Evolutionary conservation across 1,140 invertebrate genomes (phyloP).

Genomic region (Acyrthosiphon pisum): DNA sequence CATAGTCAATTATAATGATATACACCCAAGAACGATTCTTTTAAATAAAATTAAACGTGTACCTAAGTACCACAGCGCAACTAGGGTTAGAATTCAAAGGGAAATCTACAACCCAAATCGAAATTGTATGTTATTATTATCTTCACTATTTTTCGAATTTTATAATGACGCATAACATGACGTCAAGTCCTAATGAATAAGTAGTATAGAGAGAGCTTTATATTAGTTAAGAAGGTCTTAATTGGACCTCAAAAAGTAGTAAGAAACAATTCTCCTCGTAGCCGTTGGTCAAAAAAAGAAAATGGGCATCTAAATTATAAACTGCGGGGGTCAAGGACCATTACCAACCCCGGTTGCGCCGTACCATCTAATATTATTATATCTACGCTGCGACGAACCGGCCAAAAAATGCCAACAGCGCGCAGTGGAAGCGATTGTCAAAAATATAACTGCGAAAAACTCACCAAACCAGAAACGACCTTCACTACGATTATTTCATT

Average conservation of each 20-base stretch:
- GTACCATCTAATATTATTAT: not conserved
- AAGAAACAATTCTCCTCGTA: not conserved
- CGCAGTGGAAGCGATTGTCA: not conserved
- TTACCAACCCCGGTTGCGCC: not conserved
- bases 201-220: not conserved
- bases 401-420: not conserved
- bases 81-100: not conserved
- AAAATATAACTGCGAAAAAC: constrained; percentile 29
- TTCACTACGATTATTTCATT: constrained; percentile 53
- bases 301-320: not conserved
- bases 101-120: not conserved
- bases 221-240: not conserved
- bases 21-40: not conserved
- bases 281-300: not conserved
- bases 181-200: not conserved
- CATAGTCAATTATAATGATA: not conserved
- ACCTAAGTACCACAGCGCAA: not conserved
- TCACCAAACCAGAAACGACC: constrained; percentile 32
- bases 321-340: not conserved
- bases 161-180: not conserved
- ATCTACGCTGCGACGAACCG: not conserved
- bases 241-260: not conserved
- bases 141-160: not conserved
- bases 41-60: not conserved
- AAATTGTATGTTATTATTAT: not conserved